A percentile compares a stretch with the other conserved stretches of the same genome.
Evolutionary conservation across 1,140 invertebrate genomes (phyloP).

Genomic region (Euura lappo): DNA sequence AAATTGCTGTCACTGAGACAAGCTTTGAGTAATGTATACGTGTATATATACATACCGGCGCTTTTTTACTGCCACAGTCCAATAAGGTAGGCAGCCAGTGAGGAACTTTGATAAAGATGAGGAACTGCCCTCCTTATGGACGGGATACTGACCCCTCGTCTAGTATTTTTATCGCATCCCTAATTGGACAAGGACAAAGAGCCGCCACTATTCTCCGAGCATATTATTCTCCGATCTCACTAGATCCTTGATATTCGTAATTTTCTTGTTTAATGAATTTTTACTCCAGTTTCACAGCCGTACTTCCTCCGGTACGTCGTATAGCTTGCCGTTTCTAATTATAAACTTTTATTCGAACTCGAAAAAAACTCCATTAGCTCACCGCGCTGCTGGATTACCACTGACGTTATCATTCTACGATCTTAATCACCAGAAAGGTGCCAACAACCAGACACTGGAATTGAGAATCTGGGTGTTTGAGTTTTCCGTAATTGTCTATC

Average conservation of each 20-base stretch:
- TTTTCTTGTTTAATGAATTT: background rate
- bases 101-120: constrained; percentile 5
- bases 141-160: background rate
- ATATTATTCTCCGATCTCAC: background rate
- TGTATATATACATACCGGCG: background rate
- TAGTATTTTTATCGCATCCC: background rate
- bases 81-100: background rate
- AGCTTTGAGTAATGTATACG: background rate
- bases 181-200: background rate
- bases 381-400: background rate
- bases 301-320: background rate
- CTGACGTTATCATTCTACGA: too few relatives aligned
- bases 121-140: background rate
- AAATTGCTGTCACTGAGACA: background rate
- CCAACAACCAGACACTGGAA: too few relatives aligned
- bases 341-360: background rate
- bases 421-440: too few relatives aligned
- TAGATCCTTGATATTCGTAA: background rate
- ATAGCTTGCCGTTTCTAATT: background rate
- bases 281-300: background rate
- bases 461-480: too few relatives aligned
- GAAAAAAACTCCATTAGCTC: background rate
- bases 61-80: background rate
- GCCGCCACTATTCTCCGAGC: background rate
- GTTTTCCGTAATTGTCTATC: too few relatives aligned